Conservation (phyloP, 2,888 invertebrate genomes). For the Drosophila algonquin region DNA sequence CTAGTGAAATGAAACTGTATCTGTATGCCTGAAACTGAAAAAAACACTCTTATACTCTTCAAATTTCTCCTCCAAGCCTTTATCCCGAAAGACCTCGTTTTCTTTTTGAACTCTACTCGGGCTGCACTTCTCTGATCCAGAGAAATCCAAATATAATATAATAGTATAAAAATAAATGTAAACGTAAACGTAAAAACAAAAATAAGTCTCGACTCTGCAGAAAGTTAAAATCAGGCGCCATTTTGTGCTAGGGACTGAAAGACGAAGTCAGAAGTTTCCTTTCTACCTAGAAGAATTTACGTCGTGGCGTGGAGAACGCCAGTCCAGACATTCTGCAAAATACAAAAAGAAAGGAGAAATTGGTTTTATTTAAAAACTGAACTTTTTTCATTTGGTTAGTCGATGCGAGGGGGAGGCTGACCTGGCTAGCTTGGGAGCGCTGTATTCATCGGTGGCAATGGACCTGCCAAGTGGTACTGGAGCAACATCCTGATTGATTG, state of each 20-base stretch:
- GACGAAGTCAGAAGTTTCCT: neutral
- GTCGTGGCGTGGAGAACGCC: slow-evolving; percentile 27
- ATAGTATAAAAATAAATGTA: too few species aligned
- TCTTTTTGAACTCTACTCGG: too few species aligned
- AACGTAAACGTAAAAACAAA: neutral
- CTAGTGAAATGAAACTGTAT: too few species aligned
- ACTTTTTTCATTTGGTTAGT: too few species aligned
- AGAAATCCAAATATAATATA: too few species aligned
- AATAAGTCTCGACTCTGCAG: neutral
- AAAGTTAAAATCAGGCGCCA: neutral
- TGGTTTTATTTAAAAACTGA: neutral
- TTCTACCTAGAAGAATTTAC: slow-evolving; percentile 29
- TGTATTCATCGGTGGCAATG: neutral
- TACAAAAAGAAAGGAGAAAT: neutral
- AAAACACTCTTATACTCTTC: too few species aligned
- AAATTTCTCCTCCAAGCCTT: too few species aligned
- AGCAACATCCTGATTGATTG: neutral
- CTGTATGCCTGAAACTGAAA: too few species aligned
- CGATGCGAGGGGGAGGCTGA: neutral
- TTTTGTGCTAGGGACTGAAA: too few species aligned
- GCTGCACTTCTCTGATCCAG: too few species aligned
- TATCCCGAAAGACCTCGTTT: too few species aligned
- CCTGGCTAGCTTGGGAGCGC: slow-evolving; percentile 30
- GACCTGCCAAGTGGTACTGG: neutral
- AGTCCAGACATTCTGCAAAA: slow-evolving; percentile 30